These are phyloP conservation scores for Psittacula echo DNA, from an alignment of 2,797 vertebrate genomes.

Conservation along the genomic window DNA sequence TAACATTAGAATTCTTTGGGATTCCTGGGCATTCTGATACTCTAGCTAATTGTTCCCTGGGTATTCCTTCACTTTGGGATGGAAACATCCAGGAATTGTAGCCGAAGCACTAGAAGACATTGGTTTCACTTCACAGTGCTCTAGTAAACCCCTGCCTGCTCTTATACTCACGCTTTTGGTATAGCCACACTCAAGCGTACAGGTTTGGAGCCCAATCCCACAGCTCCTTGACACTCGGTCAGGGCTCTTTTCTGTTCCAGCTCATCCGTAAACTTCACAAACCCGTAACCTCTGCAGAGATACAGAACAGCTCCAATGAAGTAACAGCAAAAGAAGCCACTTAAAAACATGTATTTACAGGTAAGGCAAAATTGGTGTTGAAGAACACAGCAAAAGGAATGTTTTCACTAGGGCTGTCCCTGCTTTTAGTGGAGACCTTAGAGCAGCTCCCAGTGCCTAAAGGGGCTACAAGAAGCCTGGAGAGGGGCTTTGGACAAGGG, in stretches of 20 bases:
- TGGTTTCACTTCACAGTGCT: background rate
- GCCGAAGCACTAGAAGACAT: background rate
- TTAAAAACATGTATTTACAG: background rate
- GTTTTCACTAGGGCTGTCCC: background rate
- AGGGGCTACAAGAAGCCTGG: background rate
- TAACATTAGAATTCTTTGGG: background rate
- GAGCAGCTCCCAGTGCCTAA: background rate
- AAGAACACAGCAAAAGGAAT: background rate
- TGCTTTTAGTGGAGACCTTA: background rate
- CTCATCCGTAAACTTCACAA: conserved; percentile 93
- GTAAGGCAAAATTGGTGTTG: background rate
- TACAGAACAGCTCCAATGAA: background rate
- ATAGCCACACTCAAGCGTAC: conserved; percentile 90
- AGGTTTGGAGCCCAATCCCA: conserved; percentile 88
- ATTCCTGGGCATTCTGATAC: background rate
- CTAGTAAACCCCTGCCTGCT: background rate
- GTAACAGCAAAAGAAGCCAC: background rate
- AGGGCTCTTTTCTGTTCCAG: conserved; percentile 89
- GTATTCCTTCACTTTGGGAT: background rate
- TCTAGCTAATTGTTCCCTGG: background rate
- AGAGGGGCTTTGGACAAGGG: background rate
- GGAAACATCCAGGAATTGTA: background rate
- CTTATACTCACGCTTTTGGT: conserved; percentile 87
- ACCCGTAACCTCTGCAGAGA: conserved; percentile 88
- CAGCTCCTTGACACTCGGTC: conserved; percentile 88